Conservation (phyloP, 2,888 invertebrate genomes). For the Meghimatium bilineatum region DNA sequence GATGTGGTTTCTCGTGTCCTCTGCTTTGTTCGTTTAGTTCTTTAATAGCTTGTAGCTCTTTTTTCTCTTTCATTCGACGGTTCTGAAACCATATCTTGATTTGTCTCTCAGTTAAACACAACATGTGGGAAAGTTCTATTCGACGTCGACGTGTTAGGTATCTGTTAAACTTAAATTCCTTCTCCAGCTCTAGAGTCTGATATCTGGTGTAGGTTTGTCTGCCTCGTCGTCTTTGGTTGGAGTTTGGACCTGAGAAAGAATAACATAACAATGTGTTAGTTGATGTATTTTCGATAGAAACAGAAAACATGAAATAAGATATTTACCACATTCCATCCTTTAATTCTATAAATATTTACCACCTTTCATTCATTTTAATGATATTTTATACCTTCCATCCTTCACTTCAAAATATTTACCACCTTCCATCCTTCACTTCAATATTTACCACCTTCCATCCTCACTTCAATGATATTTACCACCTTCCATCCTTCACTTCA, state of each 20-base stretch:
- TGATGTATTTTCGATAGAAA: not conserved
- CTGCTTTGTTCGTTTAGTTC: conserved; percentile 92
- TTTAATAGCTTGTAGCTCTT: conserved; percentile 98
- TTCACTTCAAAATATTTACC: no score
- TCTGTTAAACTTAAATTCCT: conserved; percentile 98
- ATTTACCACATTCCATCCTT: no score
- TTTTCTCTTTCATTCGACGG: conserved; percentile 99
- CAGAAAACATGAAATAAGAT: not conserved
- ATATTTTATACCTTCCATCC: no score
- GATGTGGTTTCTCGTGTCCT: conserved; percentile 44
- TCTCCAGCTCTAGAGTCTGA: conserved; percentile 97
- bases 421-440: no score
- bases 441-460: no score
- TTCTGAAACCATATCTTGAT: conserved; percentile 82
- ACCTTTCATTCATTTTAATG: no score
- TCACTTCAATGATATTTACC: no score
- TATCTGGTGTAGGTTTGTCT: conserved; percentile 97
- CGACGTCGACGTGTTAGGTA: conserved; percentile 97
- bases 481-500: no score
- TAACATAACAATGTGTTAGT: not conserved
- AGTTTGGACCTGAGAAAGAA: conserved; percentile 87
- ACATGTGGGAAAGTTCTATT: conserved; percentile 97
- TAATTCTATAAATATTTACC: no score
- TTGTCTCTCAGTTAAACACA: conserved; percentile 96
- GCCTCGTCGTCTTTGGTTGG: conserved; percentile 96